Conservation (phyloP, 64 coral and sea anemone species). For the Stichodactyla helianthus region DNA sequence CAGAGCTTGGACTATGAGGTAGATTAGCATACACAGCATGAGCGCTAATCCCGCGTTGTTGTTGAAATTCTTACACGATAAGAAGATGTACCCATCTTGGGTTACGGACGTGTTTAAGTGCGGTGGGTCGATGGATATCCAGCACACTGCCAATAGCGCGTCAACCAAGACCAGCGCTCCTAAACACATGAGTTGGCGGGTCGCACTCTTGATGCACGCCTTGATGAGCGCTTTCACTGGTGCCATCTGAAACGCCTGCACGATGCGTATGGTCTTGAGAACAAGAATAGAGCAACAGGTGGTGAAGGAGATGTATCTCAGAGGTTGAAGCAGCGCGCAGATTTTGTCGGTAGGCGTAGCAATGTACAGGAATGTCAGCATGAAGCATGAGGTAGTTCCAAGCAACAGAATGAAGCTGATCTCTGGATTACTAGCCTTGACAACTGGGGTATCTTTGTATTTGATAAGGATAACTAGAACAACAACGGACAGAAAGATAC, state of each 20-base stretch:
- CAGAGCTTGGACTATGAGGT: constrained; percentile 9
- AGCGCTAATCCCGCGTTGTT: neutral
- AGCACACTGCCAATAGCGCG: constrained; percentile 1
- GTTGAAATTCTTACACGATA: constrained; percentile 36
- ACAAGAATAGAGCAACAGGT: constrained; percentile 35
- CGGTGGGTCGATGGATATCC: constrained; percentile 45
- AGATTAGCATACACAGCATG: constrained; percentile 27
- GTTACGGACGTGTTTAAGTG: constrained; percentile 21
- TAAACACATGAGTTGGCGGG: constrained; percentile 2
- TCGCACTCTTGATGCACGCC: constrained; percentile 32
- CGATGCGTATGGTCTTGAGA: constrained; percentile 64
- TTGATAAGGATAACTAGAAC: constrained; percentile 40
- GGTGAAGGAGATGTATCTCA: constrained; percentile 39
- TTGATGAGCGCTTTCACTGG: constrained; percentile 14
- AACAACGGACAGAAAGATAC: constrained; percentile 16
- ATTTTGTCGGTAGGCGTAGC: constrained; percentile 22
- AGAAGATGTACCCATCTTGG: constrained; percentile 40
- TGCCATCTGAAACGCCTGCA: constrained; percentile 41
- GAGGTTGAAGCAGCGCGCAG: constrained; percentile 11
- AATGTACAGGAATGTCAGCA: constrained; percentile 47
- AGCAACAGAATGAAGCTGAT: constrained; percentile 50
- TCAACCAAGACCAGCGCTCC: neutral
- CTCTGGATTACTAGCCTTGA: constrained; percentile 69
- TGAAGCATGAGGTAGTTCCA: constrained; percentile 39
- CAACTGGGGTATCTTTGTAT: constrained; percentile 61